Base-by-base conservation (phyloP, 92 coral and sea anemone genomes). In the Porites divaricata region DNA sequence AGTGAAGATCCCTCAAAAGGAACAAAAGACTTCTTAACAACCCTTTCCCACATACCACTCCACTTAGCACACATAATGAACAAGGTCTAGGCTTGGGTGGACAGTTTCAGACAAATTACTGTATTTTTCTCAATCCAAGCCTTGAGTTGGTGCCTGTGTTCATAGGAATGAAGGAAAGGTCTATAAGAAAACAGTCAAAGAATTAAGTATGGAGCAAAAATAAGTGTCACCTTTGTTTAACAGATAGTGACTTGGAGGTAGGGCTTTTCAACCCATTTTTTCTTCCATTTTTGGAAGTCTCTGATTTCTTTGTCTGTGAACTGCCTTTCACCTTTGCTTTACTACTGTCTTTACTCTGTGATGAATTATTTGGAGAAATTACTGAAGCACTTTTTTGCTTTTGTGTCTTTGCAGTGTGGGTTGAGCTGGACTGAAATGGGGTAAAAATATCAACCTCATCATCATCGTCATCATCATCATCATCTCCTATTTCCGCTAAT, bases 401-500 rank as follows among this genome's bases (percentile, higher is more conserved):
- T 52, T 84, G 81, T 50, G 78, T 24, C 12, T 66, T 48, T 22
- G 70, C 76, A 3, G 67, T 48, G 45, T 74, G 80, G 8, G 78
- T 14, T 4, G 92, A 53, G 73, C 88, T 89, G 8, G 91, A 81
- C 80, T 87, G 95, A 75, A 88, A 92, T 58, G 95, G 98, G 9
- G 98, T 96, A 53, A 88, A 83, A 51, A 94, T 83, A 63, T 94
- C 95, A 78, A 87, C 79, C 23, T 76, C 86, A 54, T 92, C 89
- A 12, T 92, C 97, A 23, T 91, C 97, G 25, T 91, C 95, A 54
- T 94, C 98, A 48, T 93, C 94, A 12, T 91, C 93, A 56, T 89
- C 90, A 75, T 90, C 91, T 51, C 93, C 87, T 63, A 97, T 83
- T 71, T 95, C 98, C 0, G 97, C 96, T 79, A 96, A 78, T n/a